Conservation (phyloP, 1,140 invertebrate species). For the Musca domestica region DNA sequence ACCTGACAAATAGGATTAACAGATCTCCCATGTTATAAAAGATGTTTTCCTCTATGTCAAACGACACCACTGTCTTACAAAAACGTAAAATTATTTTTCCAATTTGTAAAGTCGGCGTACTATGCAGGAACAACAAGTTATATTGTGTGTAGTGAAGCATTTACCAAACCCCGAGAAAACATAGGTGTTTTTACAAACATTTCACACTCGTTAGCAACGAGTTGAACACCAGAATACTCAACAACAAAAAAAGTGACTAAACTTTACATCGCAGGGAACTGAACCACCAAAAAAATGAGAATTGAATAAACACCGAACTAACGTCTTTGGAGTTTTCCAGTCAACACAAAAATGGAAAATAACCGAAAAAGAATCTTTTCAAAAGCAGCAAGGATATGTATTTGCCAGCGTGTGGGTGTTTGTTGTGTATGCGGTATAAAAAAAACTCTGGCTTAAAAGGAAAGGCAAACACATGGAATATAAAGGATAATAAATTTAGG, state of each 20-base stretch:
- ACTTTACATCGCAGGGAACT: background rate
- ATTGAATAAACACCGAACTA: too few species aligned
- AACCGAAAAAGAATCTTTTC: background rate
- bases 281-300: background rate
- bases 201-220: conserved; percentile 4
- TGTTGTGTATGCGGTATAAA: background rate
- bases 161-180: background rate
- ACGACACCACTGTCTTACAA: too few species aligned
- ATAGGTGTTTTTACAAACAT: background rate
- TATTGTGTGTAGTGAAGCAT: background rate
- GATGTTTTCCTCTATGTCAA: too few species aligned
- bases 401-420: background rate
- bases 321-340: background rate
- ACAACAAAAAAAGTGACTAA: background rate
- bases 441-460: background rate
- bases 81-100: too few species aligned
- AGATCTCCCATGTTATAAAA: too few species aligned
- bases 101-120: too few species aligned
- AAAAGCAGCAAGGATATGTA: background rate
- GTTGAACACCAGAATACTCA: background rate
- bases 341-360: background rate
- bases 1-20: too few species aligned
- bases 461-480: conserved; percentile 11
- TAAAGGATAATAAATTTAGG: conserved; percentile 14
- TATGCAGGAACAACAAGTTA: too few species aligned